These are phyloP conservation scores for Drosophila arizonae DNA, from an alignment of 1,140 invertebrate species.

Conservation along the genomic window DNA sequence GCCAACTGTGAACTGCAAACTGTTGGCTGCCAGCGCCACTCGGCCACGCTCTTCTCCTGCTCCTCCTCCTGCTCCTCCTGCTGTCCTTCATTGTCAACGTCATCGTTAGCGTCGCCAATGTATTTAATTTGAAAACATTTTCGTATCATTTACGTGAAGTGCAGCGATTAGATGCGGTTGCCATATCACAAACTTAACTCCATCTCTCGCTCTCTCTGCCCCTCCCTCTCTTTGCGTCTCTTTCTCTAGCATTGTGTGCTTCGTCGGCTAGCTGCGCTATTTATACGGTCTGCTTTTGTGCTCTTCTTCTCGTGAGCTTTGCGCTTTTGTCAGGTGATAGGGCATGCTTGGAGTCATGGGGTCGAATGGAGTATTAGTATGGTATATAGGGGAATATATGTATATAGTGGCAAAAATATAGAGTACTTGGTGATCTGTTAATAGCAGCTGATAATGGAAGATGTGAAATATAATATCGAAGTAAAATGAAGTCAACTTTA, in stretches of 20 bases:
- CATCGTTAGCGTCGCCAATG: conserved; percentile 25
- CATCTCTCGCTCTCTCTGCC: not conserved
- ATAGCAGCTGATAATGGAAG: too few species aligned
- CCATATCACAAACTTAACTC: conserved; percentile 15
- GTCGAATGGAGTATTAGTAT: too few species aligned
- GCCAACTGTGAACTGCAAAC: conserved; percentile 1
- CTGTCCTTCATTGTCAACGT: conserved; percentile 10
- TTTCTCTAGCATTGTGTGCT: conserved; percentile 11
- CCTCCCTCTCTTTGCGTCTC: not conserved
- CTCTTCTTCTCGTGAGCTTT: not conserved
- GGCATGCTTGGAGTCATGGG: not conserved
- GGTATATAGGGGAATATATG: too few species aligned
- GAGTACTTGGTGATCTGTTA: too few species aligned
- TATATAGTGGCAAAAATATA: too few species aligned
- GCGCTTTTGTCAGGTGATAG: not conserved
- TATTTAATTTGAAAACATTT: conserved; percentile 67
- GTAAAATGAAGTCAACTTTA: too few species aligned
- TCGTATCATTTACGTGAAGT: conserved; percentile 65
- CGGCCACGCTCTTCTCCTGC: too few species aligned
- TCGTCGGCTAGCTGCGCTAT: not conserved
- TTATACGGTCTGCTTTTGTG: not conserved
- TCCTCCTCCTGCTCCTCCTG: conserved; percentile 1
- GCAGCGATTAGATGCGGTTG: conserved; percentile 61
- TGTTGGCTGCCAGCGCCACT: not conserved
- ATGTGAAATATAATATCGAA: too few species aligned